phyloP scores from a whole-genome alignment of 2,113 vertebrate species.

The Rissa tridactyla region DNA sequence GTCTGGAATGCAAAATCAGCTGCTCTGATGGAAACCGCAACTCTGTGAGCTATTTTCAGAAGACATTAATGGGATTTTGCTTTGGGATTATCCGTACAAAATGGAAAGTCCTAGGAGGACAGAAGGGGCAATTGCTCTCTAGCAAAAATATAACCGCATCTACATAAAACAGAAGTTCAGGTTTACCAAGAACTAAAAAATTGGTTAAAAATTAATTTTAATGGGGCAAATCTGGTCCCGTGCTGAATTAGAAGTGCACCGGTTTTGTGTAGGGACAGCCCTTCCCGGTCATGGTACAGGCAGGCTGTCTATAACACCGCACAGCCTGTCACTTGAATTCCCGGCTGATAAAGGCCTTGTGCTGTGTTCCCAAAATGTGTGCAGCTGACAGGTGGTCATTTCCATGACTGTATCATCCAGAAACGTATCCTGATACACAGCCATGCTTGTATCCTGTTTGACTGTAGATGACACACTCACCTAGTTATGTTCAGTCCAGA shows the following conservation, averaged over 20 bases:
- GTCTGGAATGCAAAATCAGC: slow-evolving; percentile 1
- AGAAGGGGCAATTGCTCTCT: neutral
- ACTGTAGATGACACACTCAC: neutral
- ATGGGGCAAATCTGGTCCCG: neutral
- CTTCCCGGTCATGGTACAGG: neutral
- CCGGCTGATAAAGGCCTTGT: neutral
- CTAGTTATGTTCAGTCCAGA: neutral
- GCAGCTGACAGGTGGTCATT: neutral
- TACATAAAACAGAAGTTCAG: neutral
- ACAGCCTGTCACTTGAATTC: neutral
- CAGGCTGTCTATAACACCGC: neutral
- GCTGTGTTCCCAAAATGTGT: neutral
- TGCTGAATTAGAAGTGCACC: neutral
- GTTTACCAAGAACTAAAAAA: neutral
- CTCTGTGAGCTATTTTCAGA: neutral
- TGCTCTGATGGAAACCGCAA: neutral
- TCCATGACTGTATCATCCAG: neutral
- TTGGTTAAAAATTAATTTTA: neutral
- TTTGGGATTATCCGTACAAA: neutral
- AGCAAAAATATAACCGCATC: neutral
- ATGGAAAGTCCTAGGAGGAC: neutral
- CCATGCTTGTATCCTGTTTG: neutral
- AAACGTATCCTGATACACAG: neutral
- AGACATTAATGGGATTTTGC: neutral
- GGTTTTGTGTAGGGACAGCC: neutral